Base-by-base conservation (phyloP, 1,140 invertebrate species). In the Panagrolaimus sp. region DNA sequence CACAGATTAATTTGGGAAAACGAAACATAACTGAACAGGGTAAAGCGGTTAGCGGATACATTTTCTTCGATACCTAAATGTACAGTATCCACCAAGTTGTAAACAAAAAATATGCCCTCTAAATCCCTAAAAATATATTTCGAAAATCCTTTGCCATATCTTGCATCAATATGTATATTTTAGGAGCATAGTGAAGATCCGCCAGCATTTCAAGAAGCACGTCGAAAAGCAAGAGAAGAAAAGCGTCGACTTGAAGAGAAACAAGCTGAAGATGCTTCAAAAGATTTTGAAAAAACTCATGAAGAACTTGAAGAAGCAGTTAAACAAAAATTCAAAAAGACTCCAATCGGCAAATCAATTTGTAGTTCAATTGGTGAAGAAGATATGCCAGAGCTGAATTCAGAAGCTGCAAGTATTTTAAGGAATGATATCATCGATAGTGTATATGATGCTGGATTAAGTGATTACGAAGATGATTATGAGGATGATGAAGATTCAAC, bases 101-200 rank as follows among this genome's bases (percentile, higher is more conserved):
- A 62, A 17, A 21, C n/a, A 64, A 21, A 32, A 8, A 44, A 43
- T 38, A 70, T 15, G 38, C 38, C n/a, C n/a, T n/a, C n/a, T n/a
- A n/a, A n/a, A n/a, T n/a, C n/a, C n/a, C n/a, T n/a, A n/a, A n/a
- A 14, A 38, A 65, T 24, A 73, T 21, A 17, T 21, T 67, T 32
- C n/a, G 10, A 15, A 26, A 26, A 71, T 10, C n/a, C 63, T 55
- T 12, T 67, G 72, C 8, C 17, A 58, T 24, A 43, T 28, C 28
- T 17, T 21, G 9, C 5, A 38, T n/a, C n/a, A n/a, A n/a, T n/a
- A n/a, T n/a, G n/a, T n/a, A 1, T 67, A 32, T 63, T 74, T 70
- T 58, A 77, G 76, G 81, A 81, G 72, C 71, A 83, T 52, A 69
- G 69, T 43, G 80, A 83, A 70, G 80, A 82, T 71, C 80, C 80